Evolutionary conservation across 2,888 invertebrate genomes (phyloP).

Genomic region (Diarsia brunnea): DNA sequence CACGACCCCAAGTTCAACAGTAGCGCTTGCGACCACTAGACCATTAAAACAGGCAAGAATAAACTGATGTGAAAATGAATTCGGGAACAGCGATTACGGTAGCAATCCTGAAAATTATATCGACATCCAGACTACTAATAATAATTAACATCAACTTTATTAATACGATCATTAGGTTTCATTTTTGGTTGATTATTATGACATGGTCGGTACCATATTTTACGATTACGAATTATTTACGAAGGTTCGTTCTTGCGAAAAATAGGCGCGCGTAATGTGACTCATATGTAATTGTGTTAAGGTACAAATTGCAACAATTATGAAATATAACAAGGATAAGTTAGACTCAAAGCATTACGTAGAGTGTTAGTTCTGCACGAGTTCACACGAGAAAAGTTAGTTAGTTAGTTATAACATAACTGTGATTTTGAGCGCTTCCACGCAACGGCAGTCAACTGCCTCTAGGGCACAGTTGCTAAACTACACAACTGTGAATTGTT

Average conservation of each 20-base stretch:
- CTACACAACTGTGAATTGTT: conserved; percentile 12
- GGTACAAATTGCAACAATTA: neutral
- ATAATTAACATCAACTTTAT: conserved; percentile 23
- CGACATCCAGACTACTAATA: neutral
- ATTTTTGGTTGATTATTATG: neutral
- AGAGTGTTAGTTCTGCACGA: conserved; percentile 36
- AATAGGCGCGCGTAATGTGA: neutral
- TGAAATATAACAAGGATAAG: neutral
- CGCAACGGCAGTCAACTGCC: conserved; percentile 17
- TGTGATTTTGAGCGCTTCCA: conserved; percentile 30
- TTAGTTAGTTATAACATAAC: conserved; percentile 27
- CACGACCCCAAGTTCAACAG: neutral
- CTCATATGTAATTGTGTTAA: neutral
- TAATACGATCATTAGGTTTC: conserved; percentile 7
- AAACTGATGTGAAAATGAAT: conserved; percentile 6
- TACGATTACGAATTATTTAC: neutral
- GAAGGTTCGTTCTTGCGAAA: neutral
- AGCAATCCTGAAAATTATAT: neutral
- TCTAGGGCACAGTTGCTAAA: conserved; percentile 20
- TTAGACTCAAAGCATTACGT: conserved; percentile 10
- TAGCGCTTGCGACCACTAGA: neutral
- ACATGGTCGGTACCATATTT: neutral
- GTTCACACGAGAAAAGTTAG: conserved; percentile 38
- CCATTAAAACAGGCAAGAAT: neutral
- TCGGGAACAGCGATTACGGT: neutral